Evolutionary conservation across 2,888 invertebrate species (phyloP).

Genomic region (Tenthredo livida): DNA sequence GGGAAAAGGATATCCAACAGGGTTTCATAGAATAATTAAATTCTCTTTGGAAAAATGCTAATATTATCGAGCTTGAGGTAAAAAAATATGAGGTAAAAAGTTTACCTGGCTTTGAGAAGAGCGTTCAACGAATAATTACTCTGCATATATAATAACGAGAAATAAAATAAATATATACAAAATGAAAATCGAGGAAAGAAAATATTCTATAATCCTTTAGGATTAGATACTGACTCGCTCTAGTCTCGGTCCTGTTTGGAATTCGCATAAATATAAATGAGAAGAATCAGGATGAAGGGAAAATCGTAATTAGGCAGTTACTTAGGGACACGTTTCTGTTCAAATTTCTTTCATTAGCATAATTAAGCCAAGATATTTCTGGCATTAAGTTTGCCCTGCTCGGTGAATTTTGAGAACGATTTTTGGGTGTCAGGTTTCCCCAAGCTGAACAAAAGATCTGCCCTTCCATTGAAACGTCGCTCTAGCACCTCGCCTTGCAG

Average conservation of each 20-base stretch:
- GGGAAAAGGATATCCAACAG: neutral
- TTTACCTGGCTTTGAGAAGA: neutral
- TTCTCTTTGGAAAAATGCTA: neutral
- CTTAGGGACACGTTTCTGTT: slow-evolving; percentile 22
- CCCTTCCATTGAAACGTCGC: slow-evolving; percentile 77
- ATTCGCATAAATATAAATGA: neutral
- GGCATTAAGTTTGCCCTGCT: neutral
- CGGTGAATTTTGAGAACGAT: slow-evolving; percentile 75
- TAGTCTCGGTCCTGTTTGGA: neutral
- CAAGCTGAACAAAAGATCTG: slow-evolving; percentile 68
- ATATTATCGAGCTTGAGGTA: neutral
- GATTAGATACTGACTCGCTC: neutral
- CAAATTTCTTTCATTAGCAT: slow-evolving; percentile 46
- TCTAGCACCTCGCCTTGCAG: slow-evolving; percentile 76
- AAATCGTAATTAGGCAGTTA: slow-evolving; percentile 43
- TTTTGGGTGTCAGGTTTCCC: slow-evolving; percentile 76
- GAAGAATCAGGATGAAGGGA: neutral
- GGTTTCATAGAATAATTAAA: slow-evolving; percentile 5
- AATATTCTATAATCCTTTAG: neutral
- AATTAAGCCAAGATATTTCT: slow-evolving; percentile 31
- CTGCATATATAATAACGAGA: neutral
- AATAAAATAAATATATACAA: neutral
- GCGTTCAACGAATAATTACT: neutral
- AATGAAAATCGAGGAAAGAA: neutral
- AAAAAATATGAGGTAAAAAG: neutral